Percentiles rank a stretch among this genome's conserved stretches.
Conservation (phyloP, 1,140 invertebrate species). For the Drosophila obscura region DNA sequence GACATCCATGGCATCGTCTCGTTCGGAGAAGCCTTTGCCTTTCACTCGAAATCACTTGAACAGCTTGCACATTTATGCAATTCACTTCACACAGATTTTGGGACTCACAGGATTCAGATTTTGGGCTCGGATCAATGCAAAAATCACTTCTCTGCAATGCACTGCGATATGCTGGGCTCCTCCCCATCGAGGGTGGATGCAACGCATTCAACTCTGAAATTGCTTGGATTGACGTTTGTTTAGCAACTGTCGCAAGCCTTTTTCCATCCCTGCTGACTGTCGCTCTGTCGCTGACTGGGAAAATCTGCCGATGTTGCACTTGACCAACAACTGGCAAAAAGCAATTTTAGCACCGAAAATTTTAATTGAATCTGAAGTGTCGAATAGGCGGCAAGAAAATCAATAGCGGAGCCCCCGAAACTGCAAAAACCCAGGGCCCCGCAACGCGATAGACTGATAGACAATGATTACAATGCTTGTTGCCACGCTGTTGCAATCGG, state of each 20-base stretch:
- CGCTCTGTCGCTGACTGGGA: not conserved
- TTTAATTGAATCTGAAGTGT: constrained; percentile 71
- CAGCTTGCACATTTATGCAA: constrained; percentile 70
- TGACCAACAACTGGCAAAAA: constrained; percentile 36
- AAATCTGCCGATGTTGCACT: constrained; percentile 60
- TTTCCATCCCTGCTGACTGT: not conserved
- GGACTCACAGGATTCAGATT: constrained; percentile 10
- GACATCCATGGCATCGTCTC: constrained; percentile 25
- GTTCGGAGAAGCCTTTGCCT: constrained; percentile 24
- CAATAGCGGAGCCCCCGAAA: constrained; percentile 8
- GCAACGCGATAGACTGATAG: not conserved
- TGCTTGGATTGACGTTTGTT: constrained; percentile 64
- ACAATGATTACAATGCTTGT: not conserved
- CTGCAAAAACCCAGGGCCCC: no score
- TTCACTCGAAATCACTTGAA: constrained; percentile 68
- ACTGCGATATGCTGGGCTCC: not conserved
- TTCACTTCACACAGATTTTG: constrained; percentile 59
- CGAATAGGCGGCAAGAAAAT: constrained; percentile 46
- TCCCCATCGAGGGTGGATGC: constrained; percentile 4
- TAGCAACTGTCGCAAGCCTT: constrained; percentile 53
- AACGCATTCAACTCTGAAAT: constrained; percentile 67
- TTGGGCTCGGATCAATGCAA: constrained; percentile 65
- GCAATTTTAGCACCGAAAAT: constrained; percentile 41
- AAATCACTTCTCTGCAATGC: constrained; percentile 58
- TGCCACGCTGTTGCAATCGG: no score